Base-by-base conservation (phyloP, 1,140 invertebrate genomes). In the Drosophila sucinea region DNA sequence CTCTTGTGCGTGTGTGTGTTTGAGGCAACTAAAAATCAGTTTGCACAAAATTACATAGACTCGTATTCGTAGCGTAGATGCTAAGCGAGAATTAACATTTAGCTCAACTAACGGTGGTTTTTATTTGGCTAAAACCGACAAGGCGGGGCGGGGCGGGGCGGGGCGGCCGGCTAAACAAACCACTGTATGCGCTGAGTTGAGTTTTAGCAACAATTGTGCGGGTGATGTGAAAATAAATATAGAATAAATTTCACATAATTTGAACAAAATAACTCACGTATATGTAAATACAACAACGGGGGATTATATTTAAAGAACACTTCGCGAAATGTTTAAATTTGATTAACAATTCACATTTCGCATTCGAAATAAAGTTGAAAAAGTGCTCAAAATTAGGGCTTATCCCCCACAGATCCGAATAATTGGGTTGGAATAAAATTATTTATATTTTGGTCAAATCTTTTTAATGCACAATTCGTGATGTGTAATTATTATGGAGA, bases 61-160 rank as follows among this genome's bases (percentile, higher is more conserved):
- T 47, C 67, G 69, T 87, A 71, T 35, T 10, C 33, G 3, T 35
- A 17, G 7, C 35, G 35, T 38, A 66, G 75, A 61, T 74, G 60
- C 76, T 83, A 83, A 83, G 56, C 77, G 83, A 72, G 80, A 84
- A 87, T 87, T 87, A 87, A 81, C 77, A 87, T 87, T 87, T 89
- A 77, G 65, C 78, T 73, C 74, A 65, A 65, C 77, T 80, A 83
- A 73, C 76, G 76, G 55, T 72, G 79, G 66, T 74, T 68, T 67
- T 64, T 76, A 44, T 76, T 68, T 75, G 57, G 17, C 10, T 64
- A 62, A 51, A 17, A 27, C 40, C 33, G 60, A 23, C 44, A 8
- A 8, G 44, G 44, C 44, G 44, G 44, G 10, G 2, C 44, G n/a
- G 40, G 40, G 30, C 4, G 40, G 40, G 40, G 40, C 40, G 40